phyloP scores from a whole-genome alignment of 2,888 invertebrate genomes.

The Leucophenga maculata region DNA sequence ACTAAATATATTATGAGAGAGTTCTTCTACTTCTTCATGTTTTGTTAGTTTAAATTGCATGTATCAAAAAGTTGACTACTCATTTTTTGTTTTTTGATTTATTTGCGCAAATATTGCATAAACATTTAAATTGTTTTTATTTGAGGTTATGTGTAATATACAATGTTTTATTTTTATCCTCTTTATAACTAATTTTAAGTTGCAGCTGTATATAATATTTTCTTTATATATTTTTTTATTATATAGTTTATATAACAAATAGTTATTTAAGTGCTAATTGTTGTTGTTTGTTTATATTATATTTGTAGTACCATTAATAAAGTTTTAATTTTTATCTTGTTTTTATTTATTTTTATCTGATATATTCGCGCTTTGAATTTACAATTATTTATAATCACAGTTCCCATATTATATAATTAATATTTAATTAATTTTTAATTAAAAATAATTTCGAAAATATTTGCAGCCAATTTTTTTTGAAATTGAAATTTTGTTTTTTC shows the following conservation, averaged over 20 bases:
- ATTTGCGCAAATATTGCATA: slow-evolving; percentile 34
- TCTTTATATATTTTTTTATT: neutral
- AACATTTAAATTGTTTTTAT: slow-evolving; percentile 29
- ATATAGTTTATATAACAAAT: slow-evolving; percentile 12
- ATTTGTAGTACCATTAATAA: slow-evolving; percentile 45
- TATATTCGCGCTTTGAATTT: slow-evolving; percentile 42
- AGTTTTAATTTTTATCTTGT: slow-evolving; percentile 43
- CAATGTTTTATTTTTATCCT: neutral
- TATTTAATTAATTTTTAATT: slow-evolving; percentile 34
- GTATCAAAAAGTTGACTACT: slow-evolving; percentile 1
- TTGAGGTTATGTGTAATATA: slow-evolving; percentile 5
- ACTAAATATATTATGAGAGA: slow-evolving; percentile 23
- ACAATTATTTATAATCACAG: slow-evolving; percentile 62
- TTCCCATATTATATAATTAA: slow-evolving; percentile 49
- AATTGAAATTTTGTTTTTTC: neutral
- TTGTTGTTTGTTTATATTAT: slow-evolving; percentile 7
- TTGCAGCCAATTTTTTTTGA: slow-evolving; percentile 8
- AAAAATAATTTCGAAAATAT: slow-evolving; percentile 5
- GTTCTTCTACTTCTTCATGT: neutral
- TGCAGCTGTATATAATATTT: slow-evolving; percentile 22
- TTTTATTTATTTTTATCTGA: slow-evolving; percentile 31
- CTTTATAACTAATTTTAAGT: slow-evolving; percentile 27
- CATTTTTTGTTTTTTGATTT: neutral
- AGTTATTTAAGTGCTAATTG: neutral
- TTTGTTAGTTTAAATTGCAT: slow-evolving; percentile 11